Percentiles rank a stretch among this genome's conserved stretches.
These are phyloP conservation scores for Myripristis murdjan DNA, from an alignment of 2,797 vertebrate genomes.

Conservation along the genomic window DNA sequence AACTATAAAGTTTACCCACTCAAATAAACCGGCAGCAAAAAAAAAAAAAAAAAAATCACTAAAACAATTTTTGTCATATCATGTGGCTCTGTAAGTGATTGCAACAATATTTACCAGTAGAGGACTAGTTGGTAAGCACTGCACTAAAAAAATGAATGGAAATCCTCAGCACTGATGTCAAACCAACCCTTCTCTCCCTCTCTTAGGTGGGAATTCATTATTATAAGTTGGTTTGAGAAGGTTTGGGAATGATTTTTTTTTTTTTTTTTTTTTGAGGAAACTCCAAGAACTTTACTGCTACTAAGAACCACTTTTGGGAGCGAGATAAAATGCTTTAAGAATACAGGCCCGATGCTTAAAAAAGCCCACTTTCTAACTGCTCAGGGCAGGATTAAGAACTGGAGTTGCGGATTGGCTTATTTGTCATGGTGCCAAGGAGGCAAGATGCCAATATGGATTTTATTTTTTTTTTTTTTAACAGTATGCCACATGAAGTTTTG, in stretches of 20 bases:
- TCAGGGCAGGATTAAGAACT: conserved; percentile 36
- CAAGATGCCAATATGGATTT: conserved; percentile 47
- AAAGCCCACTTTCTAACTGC: conserved; percentile 21
- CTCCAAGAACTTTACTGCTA: conserved; percentile 1
- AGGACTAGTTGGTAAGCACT: conserved; percentile 14
- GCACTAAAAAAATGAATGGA: conserved; percentile 18
- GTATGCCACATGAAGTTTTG: conserved; percentile 19
- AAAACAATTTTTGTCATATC: neutral
- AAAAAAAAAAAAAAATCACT: too few species aligned
- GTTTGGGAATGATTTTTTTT: neutral
- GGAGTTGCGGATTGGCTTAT: conserved; percentile 37
- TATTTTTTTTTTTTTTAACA: conserved; percentile 2
- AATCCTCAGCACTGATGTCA: neutral
- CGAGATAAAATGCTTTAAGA: conserved; percentile 41
- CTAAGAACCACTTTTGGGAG: conserved; percentile 28
- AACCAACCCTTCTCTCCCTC: neutral
- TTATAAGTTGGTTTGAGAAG: neutral
- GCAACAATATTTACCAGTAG: too few species aligned
- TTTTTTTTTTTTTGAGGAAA: conserved; percentile 9
- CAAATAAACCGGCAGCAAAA: conserved; percentile 17
- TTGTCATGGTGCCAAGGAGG: conserved; percentile 47
- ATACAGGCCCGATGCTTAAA: conserved; percentile 25
- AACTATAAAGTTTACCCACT: conserved; percentile 10
- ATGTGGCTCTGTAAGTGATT: neutral
- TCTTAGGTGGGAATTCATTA: neutral